These are phyloP conservation scores for Fissipunctia ypsillon DNA, from an alignment of 2,888 invertebrate species.

Conservation along the genomic window DNA sequence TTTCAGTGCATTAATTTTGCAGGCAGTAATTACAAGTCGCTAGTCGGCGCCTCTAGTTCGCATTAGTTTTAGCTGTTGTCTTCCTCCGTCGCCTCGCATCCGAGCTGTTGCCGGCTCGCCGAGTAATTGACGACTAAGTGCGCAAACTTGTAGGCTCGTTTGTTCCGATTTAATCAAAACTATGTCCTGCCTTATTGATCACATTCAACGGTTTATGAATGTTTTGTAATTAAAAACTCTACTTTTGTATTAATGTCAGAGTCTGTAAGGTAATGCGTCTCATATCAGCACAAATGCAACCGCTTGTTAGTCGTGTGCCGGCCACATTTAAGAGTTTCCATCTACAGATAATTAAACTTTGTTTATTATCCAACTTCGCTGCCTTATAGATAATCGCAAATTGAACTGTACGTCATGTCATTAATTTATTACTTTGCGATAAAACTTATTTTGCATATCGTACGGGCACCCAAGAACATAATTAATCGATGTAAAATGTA, in stretches of 20 bases:
- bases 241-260: constrained; percentile 46
- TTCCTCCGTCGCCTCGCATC: constrained; percentile 79
- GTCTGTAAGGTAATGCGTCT: constrained; percentile 48
- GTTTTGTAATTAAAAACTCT: constrained; percentile 53
- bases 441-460: constrained; percentile 59
- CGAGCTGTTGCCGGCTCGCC: constrained; percentile 77
- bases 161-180: constrained; percentile 84
- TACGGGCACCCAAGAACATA: constrained; percentile 45
- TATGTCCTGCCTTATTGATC: constrained; percentile 61
- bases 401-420: constrained; percentile 66
- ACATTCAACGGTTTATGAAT: constrained; percentile 48
- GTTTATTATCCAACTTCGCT: constrained; percentile 64
- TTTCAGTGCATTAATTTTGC: constrained; percentile 90
- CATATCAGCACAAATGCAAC: constrained; percentile 60
- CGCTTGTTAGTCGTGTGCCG: constrained; percentile 55
- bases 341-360: constrained; percentile 66
- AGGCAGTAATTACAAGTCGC: constrained; percentile 89
- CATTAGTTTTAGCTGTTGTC: constrained; percentile 87
- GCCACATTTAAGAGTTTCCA: constrained; percentile 61
- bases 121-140: constrained; percentile 84
- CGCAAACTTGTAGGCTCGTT: constrained; percentile 83
- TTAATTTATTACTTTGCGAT: constrained; percentile 60
- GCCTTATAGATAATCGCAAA: constrained; percentile 67
- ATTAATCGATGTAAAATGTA: constrained; percentile 52
- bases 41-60: constrained; percentile 85